Evolutionary conservation across 2,888 invertebrate genomes (phyloP), one percentile per base, ranked within the genome.

Genomic region (Euphydryas editha): DNA sequence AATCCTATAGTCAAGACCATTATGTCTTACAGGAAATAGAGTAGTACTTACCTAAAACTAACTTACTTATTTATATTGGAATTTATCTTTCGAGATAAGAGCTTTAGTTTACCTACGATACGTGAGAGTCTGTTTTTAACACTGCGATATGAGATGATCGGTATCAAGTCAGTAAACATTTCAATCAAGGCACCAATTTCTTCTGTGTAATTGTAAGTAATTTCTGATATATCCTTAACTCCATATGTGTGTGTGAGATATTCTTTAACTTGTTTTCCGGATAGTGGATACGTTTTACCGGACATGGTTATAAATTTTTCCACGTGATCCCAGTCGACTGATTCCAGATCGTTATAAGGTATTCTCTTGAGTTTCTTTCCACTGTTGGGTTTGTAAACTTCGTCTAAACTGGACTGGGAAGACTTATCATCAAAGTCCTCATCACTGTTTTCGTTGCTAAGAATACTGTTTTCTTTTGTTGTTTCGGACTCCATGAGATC

Each of bases 301-400:
- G 59, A 59, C 24, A 21, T 59, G 21, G 44, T 15, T 44, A 21
- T 24, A 44, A 59, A 46, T 44, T 59, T 59, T 46, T 46, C 46
- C 46, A 59, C 44, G 11, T 24, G 59, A 21, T 59, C 46, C 59
- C 46, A 59, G 46, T 59, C 24, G 13, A 59, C 21, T 44, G n/a
- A 59, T 59, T 18, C 24, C 46, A 59, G 24, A 46, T 59, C 59
- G 46, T 44, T 44, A 44, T 46, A 6, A 24, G 24, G 46, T 24
- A 46, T 59, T 46, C 46, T 59, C 21, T 59, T 59, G 59, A 46
- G 24, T 44, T 46, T 59, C 24, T 46, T 59, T 59, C 59, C 59
- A 59, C 59, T 59, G 30, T 59, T 46, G 59, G 59, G 46, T 59
- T 46, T 59, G 30, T 46, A 59, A 59, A 24, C 24, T 44, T 59